phyloP scores from a whole-genome alignment of 2,888 invertebrate genomes.

The Macrosiphum euphorbiae region DNA sequence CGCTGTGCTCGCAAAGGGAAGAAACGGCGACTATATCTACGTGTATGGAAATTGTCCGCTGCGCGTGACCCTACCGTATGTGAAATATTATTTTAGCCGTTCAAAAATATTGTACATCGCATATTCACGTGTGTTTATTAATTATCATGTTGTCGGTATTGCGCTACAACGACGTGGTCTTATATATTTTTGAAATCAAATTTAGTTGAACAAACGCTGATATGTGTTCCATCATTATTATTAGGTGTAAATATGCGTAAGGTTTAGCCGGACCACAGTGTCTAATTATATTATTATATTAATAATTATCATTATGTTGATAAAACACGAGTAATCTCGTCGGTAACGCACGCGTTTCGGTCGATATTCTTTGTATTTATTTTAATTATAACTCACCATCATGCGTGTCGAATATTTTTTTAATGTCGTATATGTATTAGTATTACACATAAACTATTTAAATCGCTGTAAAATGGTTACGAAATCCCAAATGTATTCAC shows the following conservation, averaged over 20 bases:
- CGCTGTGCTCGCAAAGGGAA: not conserved
- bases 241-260: not conserved
- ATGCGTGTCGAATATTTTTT: not conserved
- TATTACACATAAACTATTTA: not conserved
- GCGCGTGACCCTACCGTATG: slow-evolving; percentile 40
- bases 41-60: slow-evolving; percentile 35
- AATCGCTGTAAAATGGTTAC: not conserved
- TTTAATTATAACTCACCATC: not conserved
- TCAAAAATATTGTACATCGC: not conserved
- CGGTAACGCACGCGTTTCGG: not conserved
- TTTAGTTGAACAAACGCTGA: not conserved
- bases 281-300: not conserved
- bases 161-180: not conserved
- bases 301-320: not conserved
- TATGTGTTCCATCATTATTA: not conserved
- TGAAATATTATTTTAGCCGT: not conserved
- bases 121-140: not conserved
- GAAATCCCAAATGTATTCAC: not conserved
- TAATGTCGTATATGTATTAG: not conserved
- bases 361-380: slow-evolving; percentile 26
- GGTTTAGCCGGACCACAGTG: not conserved
- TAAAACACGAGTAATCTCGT: not conserved
- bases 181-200: not conserved
- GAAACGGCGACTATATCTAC: slow-evolving; percentile 11
- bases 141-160: not conserved